Evolutionary conservation across 2,797 vertebrate species (phyloP), one percentile per base, ranked within the genome.

Genomic region (Ctenochaetus hawaiiensis): DNA sequence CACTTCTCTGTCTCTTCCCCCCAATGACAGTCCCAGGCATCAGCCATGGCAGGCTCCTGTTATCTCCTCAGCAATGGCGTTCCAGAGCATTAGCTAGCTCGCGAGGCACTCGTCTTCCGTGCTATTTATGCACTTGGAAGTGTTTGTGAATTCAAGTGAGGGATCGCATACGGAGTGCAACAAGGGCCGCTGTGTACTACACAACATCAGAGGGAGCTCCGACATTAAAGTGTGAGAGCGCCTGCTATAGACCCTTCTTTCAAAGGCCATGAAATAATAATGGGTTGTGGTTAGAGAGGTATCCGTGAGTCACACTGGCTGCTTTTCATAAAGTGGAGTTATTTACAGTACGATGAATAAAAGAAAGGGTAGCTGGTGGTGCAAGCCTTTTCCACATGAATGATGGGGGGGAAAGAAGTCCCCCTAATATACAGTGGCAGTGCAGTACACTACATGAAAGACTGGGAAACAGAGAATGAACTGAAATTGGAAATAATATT

Each of bases 251-350:
- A 93, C 93, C 93, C 94, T 89, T 93, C 95, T 95, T 94, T 95
- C 94, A 94, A 95, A 95, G 93, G 91, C 94, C 93, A 95, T 95
- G 94, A 95, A 96, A 96, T 95, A 96, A 95, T 95, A 95, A 95
- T 94, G 94, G 92, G 83, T 94, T 94, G 94, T 94, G 94, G 94
- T 95, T 96, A 94, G 93, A 94, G 92, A 94, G 92, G 91, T 94
- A 95, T 94, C 93, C 89, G 88, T 90, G 92, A 95, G 94, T 95
- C 94, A 95, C 93, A 94, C 93, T 94, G 90, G 92, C 94, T 95
- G 94, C 92, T 94, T 94, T 95, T 95, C 95, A 95, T 95, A 95
- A 95, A 94, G 94, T 94, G 92, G 92, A 95, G 94, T 95, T 94
- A 95, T 95, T 95, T 95, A 95, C 94, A 95, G 94, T 93, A 92